These are phyloP conservation scores for Brachionus manjavacas DNA, from an alignment of 1,140 invertebrate genomes.

Conservation along the genomic window DNA sequence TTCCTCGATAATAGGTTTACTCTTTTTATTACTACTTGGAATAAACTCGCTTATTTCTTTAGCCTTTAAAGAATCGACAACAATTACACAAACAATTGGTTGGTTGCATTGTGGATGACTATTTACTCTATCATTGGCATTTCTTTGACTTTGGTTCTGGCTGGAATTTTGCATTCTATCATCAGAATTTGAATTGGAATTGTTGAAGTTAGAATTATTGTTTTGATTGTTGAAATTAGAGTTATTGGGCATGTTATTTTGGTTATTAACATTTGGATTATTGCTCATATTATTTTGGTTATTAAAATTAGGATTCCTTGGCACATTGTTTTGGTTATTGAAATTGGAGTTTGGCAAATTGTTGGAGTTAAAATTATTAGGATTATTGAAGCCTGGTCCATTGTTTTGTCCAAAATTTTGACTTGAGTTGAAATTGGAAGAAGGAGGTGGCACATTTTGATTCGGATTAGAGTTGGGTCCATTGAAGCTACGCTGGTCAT, in stretches of 20 bases:
- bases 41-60: neutral
- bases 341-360: neutral
- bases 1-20: neutral
- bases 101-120: neutral
- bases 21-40: neutral
- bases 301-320: neutral
- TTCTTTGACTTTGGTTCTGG: neutral
- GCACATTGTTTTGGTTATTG: neutral
- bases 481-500: neutral
- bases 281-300: neutral
- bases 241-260: neutral
- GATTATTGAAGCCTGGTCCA: neutral
- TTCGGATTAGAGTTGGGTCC: neutral
- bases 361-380: neutral
- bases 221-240: neutral
- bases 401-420: neutral
- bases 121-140: neutral
- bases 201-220: neutral
- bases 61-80: neutral
- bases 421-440: neutral
- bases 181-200: neutral
- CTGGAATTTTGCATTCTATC: neutral
- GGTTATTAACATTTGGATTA: neutral
- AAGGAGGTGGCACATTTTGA: neutral
- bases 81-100: slow-evolving; percentile 10